phyloP scores from a whole-genome alignment of 2,797 vertebrate species.

The Acrossocheilus wenchowensis region DNA sequence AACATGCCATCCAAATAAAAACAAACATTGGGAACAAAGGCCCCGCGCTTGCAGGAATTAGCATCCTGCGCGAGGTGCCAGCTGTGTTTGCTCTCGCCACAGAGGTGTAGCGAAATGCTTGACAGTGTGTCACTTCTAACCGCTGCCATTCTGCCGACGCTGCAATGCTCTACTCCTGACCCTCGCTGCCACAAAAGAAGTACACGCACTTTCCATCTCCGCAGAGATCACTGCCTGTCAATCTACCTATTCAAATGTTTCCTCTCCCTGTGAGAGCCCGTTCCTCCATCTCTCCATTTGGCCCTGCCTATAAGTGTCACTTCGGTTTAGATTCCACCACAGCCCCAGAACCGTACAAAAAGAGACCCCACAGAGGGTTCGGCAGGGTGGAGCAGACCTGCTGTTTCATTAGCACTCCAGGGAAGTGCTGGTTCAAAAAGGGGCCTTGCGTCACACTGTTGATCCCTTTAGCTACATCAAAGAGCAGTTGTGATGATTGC shows the following conservation, averaged over 20 bases:
- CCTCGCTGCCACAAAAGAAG: constrained; percentile 62
- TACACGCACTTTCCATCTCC: constrained; percentile 77
- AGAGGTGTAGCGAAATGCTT: constrained; percentile 68
- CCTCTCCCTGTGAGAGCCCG: constrained; percentile 69
- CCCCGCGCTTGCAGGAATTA: constrained; percentile 64
- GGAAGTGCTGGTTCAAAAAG: constrained; percentile 64
- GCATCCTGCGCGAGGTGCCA: constrained; percentile 67
- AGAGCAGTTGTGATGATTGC: constrained; percentile 50
- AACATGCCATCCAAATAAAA: constrained; percentile 53
- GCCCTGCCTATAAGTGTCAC: constrained; percentile 76
- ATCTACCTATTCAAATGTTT: constrained; percentile 76
- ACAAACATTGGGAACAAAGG: constrained; percentile 52
- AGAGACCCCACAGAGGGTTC: constrained; percentile 65
- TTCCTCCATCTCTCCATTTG: constrained; percentile 63
- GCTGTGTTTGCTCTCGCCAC: constrained; percentile 68
- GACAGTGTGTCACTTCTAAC: constrained; percentile 72
- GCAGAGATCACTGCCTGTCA: constrained; percentile 75
- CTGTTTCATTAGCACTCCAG: constrained; percentile 73
- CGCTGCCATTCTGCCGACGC: constrained; percentile 52
- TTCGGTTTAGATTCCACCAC: constrained; percentile 76
- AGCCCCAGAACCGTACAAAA: constrained; percentile 63
- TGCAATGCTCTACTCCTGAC: constrained; percentile 68
- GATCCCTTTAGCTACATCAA: constrained; percentile 35
- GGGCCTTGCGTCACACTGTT: constrained; percentile 52
- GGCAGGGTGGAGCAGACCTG: constrained; percentile 61